Percentiles rank a stretch among this genome's conserved stretches.
Evolutionary conservation across 2,113 vertebrate species (phyloP).

Genomic region (Zosterops borbonicus): DNA sequence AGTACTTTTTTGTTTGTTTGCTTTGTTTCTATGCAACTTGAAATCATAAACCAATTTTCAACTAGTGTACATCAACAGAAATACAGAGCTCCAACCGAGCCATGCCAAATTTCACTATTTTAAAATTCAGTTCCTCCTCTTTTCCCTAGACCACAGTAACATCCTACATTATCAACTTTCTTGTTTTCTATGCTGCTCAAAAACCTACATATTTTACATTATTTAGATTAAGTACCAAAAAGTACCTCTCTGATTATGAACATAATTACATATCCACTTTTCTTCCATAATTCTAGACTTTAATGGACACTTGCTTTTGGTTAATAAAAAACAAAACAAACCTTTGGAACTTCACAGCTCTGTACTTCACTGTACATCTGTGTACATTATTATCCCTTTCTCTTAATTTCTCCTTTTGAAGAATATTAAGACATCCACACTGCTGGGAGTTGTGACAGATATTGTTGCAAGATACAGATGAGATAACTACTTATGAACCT

Average conservation of each 20-base stretch:
- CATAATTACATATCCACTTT: neutral
- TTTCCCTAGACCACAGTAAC: neutral
- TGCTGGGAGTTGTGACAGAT: neutral
- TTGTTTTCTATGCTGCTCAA: neutral
- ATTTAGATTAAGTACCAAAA: neutral
- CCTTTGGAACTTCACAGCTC: neutral
- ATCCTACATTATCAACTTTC: neutral
- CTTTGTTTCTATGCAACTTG: slow-evolving; percentile 12
- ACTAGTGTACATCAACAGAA: neutral
- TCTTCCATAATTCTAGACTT: neutral
- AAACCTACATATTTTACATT: neutral
- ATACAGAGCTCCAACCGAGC: neutral
- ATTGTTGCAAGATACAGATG: neutral
- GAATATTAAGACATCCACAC: neutral
- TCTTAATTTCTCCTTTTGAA: neutral
- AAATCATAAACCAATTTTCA: slow-evolving; percentile 10
- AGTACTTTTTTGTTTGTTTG: neutral
- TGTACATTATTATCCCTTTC: neutral
- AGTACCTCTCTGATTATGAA: neutral
- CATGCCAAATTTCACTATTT: neutral
- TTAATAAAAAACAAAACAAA: neutral
- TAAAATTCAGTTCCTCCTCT: neutral
- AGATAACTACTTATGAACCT: neutral
- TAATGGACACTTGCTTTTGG: neutral
- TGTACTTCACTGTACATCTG: neutral